phyloP scores from a whole-genome alignment of 2,888 invertebrate genomes.

The Sinodicranocentrus sp. region DNA sequence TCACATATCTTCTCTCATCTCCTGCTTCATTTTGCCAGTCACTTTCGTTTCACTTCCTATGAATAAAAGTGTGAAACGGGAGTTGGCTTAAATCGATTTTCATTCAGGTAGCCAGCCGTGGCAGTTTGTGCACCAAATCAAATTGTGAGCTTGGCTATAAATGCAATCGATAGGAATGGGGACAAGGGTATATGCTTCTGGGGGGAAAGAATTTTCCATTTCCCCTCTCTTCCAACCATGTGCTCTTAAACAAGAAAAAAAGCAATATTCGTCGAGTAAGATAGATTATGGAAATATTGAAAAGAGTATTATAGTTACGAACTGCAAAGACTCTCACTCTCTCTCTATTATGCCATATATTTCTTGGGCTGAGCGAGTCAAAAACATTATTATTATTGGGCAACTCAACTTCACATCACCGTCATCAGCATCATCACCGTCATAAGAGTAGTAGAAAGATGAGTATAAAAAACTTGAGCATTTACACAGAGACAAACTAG shows the following conservation, averaged over 20 bases:
- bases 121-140: no score
- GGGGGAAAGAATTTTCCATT: conserved; percentile 31
- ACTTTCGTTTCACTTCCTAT: no score
- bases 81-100: conserved; percentile 57
- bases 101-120: conserved; percentile 50
- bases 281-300: conserved; percentile 38
- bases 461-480: no score
- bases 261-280: conserved; percentile 48
- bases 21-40: not conserved
- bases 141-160: no score
- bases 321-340: not conserved
- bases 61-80: conserved; percentile 46
- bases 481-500: not conserved
- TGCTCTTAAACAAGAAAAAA: conserved; percentile 34
- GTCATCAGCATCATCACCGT: conserved; percentile 18
- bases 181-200: not conserved
- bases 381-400: conserved; percentile 34
- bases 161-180: conserved; percentile 28
- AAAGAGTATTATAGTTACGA: not conserved
- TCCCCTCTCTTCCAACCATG: conserved; percentile 10
- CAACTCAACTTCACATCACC: conserved; percentile 18
- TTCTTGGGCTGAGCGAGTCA: not conserved
- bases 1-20: conserved; percentile 1
- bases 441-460: no score
- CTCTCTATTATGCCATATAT: not conserved